Evolutionary conservation across 2,113 vertebrate species (phyloP), one percentile per base, ranked within the genome.

Genomic region (Colinus virginianus): DNA sequence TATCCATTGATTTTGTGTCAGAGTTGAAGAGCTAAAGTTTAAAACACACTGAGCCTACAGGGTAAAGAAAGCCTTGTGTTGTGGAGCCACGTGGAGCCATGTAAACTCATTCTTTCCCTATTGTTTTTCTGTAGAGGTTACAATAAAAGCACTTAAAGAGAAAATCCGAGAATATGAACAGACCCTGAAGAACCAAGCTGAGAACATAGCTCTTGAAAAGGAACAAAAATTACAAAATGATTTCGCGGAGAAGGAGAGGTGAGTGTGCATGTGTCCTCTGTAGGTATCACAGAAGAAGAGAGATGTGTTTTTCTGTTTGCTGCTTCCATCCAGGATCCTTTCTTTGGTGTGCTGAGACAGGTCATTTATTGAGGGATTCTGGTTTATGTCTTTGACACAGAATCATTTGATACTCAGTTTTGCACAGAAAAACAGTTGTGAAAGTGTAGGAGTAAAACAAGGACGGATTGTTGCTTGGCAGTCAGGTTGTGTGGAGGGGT

Each of bases 91-190:
- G 61, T 83, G 83, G 90, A 94, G 88, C 93, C 93, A 59, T 92
- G 91, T 97, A 95, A 94, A 96, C 95, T 96, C 95, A 93, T 96
- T 96, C 91, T 78, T 96, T 88, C 58, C 97, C 82, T 84, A 4
- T 88, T 90, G 78, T 93, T 93, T 92, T 94, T 92, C 76, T 96
- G 91, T 96, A 99, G 99, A 99, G 98, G 99, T 99, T 97, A 99
- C 99, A 92, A 99, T 99, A 95, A 99, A 99, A 98, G 98, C 98
- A 96, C 98, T 99, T 98, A 99, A 99, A 97, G 99, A 99, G 97
- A 99, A 99, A 97, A 99, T 99, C 97, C 98, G 99, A 66, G 99
- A 99, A 96, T 99, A 99, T 90, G 99, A 99, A 87, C 99, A 99
- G 98, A 99, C 98, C 82, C 96, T 99, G 98, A 99, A 98, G 98